phyloP scores from a whole-genome alignment of 23 tunicate genomes.

The Botrylloides violaceus region DNA sequence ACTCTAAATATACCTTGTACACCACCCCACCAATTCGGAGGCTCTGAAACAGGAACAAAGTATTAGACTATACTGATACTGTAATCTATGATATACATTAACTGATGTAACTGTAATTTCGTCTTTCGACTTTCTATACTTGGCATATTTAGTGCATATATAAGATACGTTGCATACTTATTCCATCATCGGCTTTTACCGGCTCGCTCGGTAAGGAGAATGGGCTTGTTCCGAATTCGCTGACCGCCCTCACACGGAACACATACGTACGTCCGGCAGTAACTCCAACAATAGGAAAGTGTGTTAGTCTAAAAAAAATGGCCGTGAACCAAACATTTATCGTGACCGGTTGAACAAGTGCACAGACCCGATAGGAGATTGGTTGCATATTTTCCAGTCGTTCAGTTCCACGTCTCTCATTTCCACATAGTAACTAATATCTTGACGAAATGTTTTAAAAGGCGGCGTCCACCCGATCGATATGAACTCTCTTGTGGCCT shows the following conservation, averaged over 20 bases:
- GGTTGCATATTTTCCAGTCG: constrained; percentile 54
- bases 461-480: constrained; percentile 94
- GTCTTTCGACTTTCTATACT: too few relatives aligned
- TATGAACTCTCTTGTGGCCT: constrained; percentile 87
- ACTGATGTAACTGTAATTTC: too few relatives aligned
- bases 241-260: constrained; percentile 93
- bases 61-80: neutral
- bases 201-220: constrained; percentile 83
- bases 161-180: constrained; percentile 33
- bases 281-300: constrained; percentile 58
- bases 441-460: constrained; percentile 44
- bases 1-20: constrained; percentile 65
- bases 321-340: neutral
- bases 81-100: too few relatives aligned
- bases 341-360: neutral
- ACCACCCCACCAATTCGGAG: constrained; percentile 94
- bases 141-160: too few relatives aligned
- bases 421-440: constrained; percentile 56
- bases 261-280: constrained; percentile 55
- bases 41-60: constrained; percentile 28
- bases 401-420: constrained; percentile 43
- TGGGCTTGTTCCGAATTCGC: constrained; percentile 53
- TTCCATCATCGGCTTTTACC: constrained; percentile 75
- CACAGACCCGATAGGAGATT: constrained; percentile 63
- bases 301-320: constrained; percentile 40